These are phyloP conservation scores for Scartelaos histophorus DNA, from an alignment of 2,113 vertebrate genomes.

Conservation along the genomic window DNA sequence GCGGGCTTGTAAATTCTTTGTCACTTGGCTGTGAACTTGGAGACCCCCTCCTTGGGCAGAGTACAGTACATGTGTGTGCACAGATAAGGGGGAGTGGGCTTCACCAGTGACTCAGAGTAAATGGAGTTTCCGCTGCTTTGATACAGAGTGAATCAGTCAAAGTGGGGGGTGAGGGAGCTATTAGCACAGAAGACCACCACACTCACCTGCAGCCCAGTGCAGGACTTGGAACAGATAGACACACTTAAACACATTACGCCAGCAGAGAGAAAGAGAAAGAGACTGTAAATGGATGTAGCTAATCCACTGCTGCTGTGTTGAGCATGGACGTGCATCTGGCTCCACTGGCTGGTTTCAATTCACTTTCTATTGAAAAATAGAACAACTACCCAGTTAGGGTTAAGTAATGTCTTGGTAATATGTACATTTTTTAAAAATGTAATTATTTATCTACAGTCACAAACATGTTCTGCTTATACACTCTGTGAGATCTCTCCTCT, in stretches of 20 bases:
- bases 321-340: no score
- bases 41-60: conserved; percentile 49
- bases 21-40: conserved; percentile 68
- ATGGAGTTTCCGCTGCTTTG: conserved; percentile 61
- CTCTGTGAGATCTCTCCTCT: not conserved
- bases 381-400: no score
- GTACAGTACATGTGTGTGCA: conserved; percentile 31
- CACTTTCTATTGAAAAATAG: no score
- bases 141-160: conserved; percentile 73
- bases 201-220: conserved; percentile 31
- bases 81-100: conserved; percentile 22
- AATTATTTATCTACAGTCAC: no score
- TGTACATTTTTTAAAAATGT: no score
- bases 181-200: conserved; percentile 52
- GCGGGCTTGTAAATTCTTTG: conserved; percentile 74
- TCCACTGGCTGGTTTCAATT: no score
- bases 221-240: not conserved
- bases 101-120: conserved; percentile 13
- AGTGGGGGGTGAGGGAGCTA: conserved; percentile 53
- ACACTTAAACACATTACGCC: no score
- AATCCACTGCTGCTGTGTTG: no score
- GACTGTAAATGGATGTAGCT: no score
- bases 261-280: no score
- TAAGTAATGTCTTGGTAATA: not conserved
- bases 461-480: not conserved